phyloP scores from a whole-genome alignment of 2,797 vertebrate species.

The Phyllotis vaccarum region DNA sequence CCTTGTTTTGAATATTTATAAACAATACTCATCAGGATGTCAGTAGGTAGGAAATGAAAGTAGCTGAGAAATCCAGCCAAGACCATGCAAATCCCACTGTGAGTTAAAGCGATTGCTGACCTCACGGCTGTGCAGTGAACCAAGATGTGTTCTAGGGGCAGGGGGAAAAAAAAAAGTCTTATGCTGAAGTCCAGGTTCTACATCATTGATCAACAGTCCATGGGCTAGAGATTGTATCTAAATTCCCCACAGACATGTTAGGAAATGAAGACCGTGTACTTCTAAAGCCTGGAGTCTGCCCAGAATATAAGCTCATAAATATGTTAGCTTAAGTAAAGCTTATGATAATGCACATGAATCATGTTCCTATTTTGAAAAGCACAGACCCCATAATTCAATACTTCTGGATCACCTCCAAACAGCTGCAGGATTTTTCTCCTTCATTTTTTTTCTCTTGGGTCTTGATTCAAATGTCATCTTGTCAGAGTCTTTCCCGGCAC shows the following conservation, averaged over 20 bases:
- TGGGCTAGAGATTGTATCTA: background rate
- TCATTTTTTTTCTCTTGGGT: constrained; percentile 53
- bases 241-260: background rate
- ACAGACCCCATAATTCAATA: constrained; percentile 16
- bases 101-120: constrained; percentile 57
- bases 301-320: constrained; percentile 73
- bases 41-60: constrained; percentile 66
- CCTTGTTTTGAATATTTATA: constrained; percentile 73
- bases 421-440: background rate
- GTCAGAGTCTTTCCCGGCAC: background rate
- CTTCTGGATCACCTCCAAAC: constrained; percentile 15
- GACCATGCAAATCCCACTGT: background rate
- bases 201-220: background rate
- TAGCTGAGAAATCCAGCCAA: constrained; percentile 44
- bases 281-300: constrained; percentile 48
- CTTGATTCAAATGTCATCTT: constrained; percentile 53
- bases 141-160: constrained; percentile 24
- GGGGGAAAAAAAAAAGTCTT: background rate
- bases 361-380: constrained; percentile 69
- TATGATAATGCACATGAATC: constrained; percentile 68
- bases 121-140: background rate
- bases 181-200: background rate
- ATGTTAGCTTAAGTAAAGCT: constrained; percentile 63
- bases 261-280: constrained; percentile 38
- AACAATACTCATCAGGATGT: constrained; percentile 68